A percentile compares a stretch with the other conserved stretches of the same genome.
Conservation (phyloP, 2,888 invertebrate genomes). For the Byasa hedistus region DNA sequence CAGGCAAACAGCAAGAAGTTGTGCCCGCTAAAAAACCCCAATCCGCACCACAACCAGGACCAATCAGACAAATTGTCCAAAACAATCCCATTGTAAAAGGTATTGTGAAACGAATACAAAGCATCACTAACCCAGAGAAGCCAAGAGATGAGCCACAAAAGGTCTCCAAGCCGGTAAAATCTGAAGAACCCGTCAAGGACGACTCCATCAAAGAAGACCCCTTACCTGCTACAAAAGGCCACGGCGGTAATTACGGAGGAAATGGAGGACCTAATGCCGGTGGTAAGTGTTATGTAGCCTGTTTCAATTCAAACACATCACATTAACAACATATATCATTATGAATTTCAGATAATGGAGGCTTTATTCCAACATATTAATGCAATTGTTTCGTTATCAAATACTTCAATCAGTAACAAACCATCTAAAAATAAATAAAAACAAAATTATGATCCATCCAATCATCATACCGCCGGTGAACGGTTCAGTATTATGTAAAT, state of each 20-base stretch:
- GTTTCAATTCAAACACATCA: too few relatives aligned
- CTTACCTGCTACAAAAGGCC: slow-evolving; percentile 33
- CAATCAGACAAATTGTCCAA: slow-evolving; percentile 51
- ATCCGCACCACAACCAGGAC: slow-evolving; percentile 34
- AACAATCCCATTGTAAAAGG: slow-evolving; percentile 52
- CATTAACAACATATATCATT: too few relatives aligned
- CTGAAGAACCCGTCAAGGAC: not conserved
- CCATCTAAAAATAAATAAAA: too few relatives aligned
- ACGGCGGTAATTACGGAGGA: slow-evolving; percentile 34
- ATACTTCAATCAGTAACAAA: too few relatives aligned
- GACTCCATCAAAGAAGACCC: slow-evolving; percentile 34
- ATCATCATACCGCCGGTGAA: too few relatives aligned
- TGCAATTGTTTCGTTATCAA: too few relatives aligned
- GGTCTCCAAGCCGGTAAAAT: not conserved
- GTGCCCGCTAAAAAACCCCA: not conserved
- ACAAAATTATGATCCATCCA: too few relatives aligned
- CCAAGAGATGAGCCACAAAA: slow-evolving; percentile 45
- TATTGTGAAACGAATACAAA: slow-evolving; percentile 51
- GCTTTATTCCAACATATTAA: too few relatives aligned
- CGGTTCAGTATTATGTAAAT: too few relatives aligned
- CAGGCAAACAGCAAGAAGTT: slow-evolving; percentile 23
- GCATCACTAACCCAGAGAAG: slow-evolving; percentile 46
- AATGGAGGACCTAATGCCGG: slow-evolving; percentile 26
- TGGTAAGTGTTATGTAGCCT: not conserved
- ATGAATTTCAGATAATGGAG: too few relatives aligned